These are phyloP conservation scores for Phylloscopus whistleri DNA, from an alignment of 2,113 vertebrate genomes.

Conservation along the genomic window DNA sequence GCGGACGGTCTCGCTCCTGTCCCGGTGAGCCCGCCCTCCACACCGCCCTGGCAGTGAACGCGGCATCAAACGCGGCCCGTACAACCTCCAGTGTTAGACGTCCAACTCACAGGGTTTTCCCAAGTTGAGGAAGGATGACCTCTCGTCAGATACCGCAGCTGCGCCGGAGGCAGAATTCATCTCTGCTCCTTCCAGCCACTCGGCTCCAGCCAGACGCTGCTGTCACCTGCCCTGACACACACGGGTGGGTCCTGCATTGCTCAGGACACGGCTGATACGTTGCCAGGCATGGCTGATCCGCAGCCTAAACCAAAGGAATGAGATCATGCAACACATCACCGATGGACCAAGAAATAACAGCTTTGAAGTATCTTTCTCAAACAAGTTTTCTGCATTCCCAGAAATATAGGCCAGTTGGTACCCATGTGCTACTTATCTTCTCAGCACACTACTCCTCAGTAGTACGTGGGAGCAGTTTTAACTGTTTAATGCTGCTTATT, in stretches of 20 bases:
- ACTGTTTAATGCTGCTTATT: background rate
- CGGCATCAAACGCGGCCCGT: fast-evolving
- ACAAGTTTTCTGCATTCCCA: background rate
- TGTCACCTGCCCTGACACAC: fast-evolving
- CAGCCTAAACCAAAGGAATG: background rate
- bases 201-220: background rate
- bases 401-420: background rate
- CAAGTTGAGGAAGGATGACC: fast-evolving
- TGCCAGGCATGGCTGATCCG: fast-evolving
- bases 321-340: background rate
- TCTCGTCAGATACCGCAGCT: background rate
- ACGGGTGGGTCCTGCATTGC: fast-evolving
- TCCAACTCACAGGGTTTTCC: fast-evolving
- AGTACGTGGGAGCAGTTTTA: background rate
- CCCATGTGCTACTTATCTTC: background rate
- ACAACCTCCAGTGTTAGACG: fast-evolving
- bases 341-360: background rate
- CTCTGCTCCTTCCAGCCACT: background rate
- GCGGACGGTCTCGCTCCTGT: too few species aligned
- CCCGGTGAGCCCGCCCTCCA: too few species aligned
- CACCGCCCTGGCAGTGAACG: fast-evolving
- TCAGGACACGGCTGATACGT: fast-evolving
- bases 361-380: background rate
- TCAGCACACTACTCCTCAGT: background rate
- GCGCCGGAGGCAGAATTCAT: background rate